Conservation (phyloP, 2,888 invertebrate species). For the Dryomyza anilis region DNA sequence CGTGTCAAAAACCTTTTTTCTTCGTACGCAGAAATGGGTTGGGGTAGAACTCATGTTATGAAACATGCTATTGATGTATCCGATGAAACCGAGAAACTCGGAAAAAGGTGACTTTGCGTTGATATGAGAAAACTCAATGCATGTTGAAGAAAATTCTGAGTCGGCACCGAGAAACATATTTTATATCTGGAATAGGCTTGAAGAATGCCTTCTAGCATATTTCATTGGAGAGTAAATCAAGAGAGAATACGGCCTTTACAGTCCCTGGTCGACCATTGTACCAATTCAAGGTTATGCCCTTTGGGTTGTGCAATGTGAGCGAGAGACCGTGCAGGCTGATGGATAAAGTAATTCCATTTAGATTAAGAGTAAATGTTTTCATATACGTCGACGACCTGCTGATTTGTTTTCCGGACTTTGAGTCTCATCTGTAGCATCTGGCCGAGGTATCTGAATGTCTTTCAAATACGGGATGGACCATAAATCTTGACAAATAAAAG, state of each 20-base stretch:
- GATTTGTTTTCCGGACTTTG: conserved; percentile 15
- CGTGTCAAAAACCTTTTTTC: too few relatives aligned
- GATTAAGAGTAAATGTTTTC: conserved; percentile 21
- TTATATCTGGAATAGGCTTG: conserved; percentile 25
- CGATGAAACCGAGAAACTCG: too few relatives aligned
- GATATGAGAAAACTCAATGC: too few relatives aligned
- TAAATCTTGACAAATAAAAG: conserved; percentile 21
- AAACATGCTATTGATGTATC: too few relatives aligned
- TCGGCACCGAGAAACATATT: conserved; percentile 25
- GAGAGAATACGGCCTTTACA: conserved; percentile 40
- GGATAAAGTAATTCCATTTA: conserved; percentile 19
- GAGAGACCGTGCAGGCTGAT: neutral
- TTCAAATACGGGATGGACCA: conserved; percentile 9
- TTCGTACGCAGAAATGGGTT: too few relatives aligned
- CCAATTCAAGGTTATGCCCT: conserved; percentile 37
- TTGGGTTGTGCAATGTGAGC: conserved; percentile 27
- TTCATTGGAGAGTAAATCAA: conserved; percentile 15
- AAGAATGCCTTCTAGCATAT: conserved; percentile 29
- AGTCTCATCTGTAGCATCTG: conserved; percentile 14
- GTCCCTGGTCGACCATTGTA: conserved; percentile 38
- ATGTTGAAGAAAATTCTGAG: too few relatives aligned
- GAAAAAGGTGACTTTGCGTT: too few relatives aligned
- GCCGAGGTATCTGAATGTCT: conserved; percentile 4
- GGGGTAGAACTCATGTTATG: too few relatives aligned
- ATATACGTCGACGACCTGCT: conserved; percentile 23